Percentiles rank a stretch among this genome's conserved stretches.
Evolutionary conservation across 1,140 invertebrate species (phyloP).

Genomic region (Ips nitidus): DNA sequence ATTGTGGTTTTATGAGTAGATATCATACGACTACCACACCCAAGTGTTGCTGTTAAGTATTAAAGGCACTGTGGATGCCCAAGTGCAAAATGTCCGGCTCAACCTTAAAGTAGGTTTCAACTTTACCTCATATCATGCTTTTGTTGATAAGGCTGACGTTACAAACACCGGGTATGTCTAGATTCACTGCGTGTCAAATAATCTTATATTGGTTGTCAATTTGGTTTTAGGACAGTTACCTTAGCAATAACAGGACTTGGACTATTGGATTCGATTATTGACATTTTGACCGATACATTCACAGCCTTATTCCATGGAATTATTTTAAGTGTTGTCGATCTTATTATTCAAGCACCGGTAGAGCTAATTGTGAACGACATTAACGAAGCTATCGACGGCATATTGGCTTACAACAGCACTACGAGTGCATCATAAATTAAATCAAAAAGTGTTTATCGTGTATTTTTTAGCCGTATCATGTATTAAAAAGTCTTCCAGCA

Average conservation of each 20-base stretch:
- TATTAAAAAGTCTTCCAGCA: no score
- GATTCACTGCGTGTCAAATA: background rate
- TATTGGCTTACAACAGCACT: constrained; percentile 13
- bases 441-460: no score
- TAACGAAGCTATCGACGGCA: constrained; percentile 27
- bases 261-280: constrained; percentile 55
- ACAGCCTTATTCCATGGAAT: constrained; percentile 52
- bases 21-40: constrained; percentile 33
- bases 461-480: no score
- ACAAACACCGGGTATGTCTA: constrained; percentile 36
- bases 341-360: constrained; percentile 26
- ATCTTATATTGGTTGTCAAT: background rate
- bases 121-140: constrained; percentile 28
- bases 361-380: constrained; percentile 17
- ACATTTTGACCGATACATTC: constrained; percentile 52
- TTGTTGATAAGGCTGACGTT: constrained; percentile 35
- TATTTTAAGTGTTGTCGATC: constrained; percentile 47
- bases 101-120: constrained; percentile 34
- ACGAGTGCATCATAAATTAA: background rate
- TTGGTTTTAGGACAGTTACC: constrained; percentile 41
- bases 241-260: constrained; percentile 55
- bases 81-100: constrained; percentile 35
- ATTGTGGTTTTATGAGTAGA: constrained; percentile 11
- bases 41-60: constrained; percentile 20
- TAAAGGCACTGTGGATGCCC: constrained; percentile 26